Base-by-base conservation (phyloP, 92 coral and sea anemone genomes). In the Phymanthus crucifer region DNA sequence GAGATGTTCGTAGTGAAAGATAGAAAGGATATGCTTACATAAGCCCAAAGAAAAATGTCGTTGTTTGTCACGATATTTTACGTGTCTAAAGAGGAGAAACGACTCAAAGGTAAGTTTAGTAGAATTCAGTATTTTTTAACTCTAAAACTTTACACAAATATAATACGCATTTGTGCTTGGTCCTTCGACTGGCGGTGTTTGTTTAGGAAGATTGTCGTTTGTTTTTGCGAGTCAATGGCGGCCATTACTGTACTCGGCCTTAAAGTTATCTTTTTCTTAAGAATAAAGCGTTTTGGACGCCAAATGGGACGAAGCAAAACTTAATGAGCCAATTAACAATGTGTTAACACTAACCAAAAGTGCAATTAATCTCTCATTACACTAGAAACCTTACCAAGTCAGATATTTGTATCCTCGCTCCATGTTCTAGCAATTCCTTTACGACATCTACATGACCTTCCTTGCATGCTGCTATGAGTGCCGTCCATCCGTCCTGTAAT, bases 401-500 rank as follows among this genome's bases (percentile, higher is more conserved):
- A 16, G 97, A 88, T 40, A 95, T 47, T 36, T 91, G 84, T 32
- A 91, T 83, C 83, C 86, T 91, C 24, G 97, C 98, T 52, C 99
- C 99, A 89, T 83, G 61, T 29, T 86, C 91, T n/a, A 95, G 80
- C n/a, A 95, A 90, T 65, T 93, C 97, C 54, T 75, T 88, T 21
- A 87, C 95, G 67, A 91, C 85, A 12, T 90, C 98, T 48, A 45
- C 76, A 85, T 90, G 90, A 9, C 94, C 94, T 71, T 90, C 99
- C 48, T 95, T 95, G 66, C 96, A 89, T 70, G 96, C 92, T 58
- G 98, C 99, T 40, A 95, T 93, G 33, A 95, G 87, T 18, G 98
- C 89, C 48, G 99, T 95, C 91, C 98, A 93, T 24, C 97, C 98
- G 83, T 95, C 99, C 99, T 95, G 45, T 1, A 36, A 35, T 67